A percentile compares a stretch with the other conserved stretches of the same genome.
Evolutionary conservation across 2,113 vertebrate species (phyloP).

Genomic region (Platichthys flesus): DNA sequence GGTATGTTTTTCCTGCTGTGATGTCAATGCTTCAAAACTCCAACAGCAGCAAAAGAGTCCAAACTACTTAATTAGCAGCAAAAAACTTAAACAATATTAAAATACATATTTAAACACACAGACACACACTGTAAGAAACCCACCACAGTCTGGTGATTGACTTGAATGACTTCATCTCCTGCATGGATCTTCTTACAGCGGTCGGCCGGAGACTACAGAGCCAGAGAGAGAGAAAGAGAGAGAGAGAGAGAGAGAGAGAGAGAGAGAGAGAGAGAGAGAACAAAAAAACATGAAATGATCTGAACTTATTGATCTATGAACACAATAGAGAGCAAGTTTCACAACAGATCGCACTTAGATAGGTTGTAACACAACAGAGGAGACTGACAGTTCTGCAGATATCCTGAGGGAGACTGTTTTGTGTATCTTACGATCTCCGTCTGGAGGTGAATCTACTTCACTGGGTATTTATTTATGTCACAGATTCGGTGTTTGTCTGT

Average conservation of each 20-base stretch:
- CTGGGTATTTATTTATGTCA: not conserved
- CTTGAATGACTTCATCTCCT: slow-evolving; percentile 86
- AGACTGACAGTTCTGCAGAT: not conserved
- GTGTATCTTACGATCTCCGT: too few species aligned
- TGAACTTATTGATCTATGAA: slow-evolving; percentile 48
- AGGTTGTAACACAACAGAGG: not conserved
- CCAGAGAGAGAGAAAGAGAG: not conserved
- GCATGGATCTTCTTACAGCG: slow-evolving; percentile 98
- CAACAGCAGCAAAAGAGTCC: not conserved
- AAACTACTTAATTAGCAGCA: not conserved
- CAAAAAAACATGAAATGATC: not conserved
- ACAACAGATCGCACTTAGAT: slow-evolving; percentile 45
- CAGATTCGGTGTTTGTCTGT: too few species aligned
- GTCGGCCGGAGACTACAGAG: slow-evolving; percentile 91
- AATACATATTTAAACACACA: not conserved
- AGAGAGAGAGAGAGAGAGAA: slow-evolving; percentile 8
- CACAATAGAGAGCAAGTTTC: slow-evolving; percentile 16
- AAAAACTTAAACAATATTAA: not conserved
- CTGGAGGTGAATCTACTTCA: slow-evolving; percentile 2
- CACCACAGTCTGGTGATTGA: slow-evolving; percentile 83
- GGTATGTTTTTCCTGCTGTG: too few species aligned
- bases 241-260: slow-evolving; percentile 2
- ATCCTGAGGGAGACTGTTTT: too few species aligned
- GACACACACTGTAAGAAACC: slow-evolving; percentile 66
- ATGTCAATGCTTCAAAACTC: too few species aligned